phyloP scores from a whole-genome alignment of 2,797 vertebrate genomes.

The Gambusia yucatana region DNA sequence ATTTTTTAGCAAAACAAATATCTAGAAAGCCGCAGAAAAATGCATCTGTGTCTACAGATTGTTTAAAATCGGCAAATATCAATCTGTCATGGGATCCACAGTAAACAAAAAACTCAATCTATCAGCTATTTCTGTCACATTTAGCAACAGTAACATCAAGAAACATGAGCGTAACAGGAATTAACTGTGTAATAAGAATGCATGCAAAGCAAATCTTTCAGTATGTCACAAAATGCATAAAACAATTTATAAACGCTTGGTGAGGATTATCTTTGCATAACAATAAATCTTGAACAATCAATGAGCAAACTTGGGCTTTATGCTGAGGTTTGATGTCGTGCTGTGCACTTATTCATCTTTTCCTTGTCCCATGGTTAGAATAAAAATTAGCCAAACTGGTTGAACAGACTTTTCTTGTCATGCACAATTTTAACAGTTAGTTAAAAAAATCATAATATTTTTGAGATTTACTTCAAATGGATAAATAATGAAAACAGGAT shows the following conservation, averaged over 20 bases:
- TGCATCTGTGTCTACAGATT: slow-evolving; percentile 13
- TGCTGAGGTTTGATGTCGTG: not conserved
- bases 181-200: not conserved
- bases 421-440: not conserved
- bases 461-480: not conserved
- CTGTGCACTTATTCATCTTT: not conserved
- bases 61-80: slow-evolving; percentile 27
- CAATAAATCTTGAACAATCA: slow-evolving; percentile 12
- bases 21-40: slow-evolving; percentile 1
- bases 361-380: not conserved
- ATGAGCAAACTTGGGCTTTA: not conserved
- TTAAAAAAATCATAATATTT: not conserved
- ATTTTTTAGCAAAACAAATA: not conserved
- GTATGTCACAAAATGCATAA: too few relatives aligned
- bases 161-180: not conserved
- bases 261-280: slow-evolving; percentile 13
- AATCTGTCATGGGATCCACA: slow-evolving; percentile 26
- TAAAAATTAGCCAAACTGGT: not conserved
- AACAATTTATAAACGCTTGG: not conserved
- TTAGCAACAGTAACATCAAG: slow-evolving; percentile 29
- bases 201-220: too few relatives aligned
- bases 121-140: slow-evolving; percentile 44
- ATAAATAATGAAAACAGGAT: not conserved
- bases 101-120: slow-evolving; percentile 1
- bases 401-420: not conserved